These are phyloP conservation scores for Linnaemya vulpina DNA, from an alignment of 2,888 invertebrate species.

Conservation along the genomic window DNA sequence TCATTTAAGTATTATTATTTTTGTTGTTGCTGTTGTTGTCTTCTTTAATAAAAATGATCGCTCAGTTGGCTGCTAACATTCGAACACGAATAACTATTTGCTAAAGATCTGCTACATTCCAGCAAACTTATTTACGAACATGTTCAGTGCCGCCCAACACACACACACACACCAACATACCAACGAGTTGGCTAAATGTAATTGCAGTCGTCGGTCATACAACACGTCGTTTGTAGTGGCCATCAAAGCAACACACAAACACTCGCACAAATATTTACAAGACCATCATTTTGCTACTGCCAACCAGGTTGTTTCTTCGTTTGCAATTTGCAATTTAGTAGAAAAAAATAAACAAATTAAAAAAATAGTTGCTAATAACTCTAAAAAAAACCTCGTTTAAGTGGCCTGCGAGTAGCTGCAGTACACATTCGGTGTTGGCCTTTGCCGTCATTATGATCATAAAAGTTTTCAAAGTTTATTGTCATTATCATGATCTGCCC, in stretches of 20 bases:
- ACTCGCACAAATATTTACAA: slow-evolving; percentile 67
- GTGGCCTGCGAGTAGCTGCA: slow-evolving; percentile 9
- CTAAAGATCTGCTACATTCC: not conserved
- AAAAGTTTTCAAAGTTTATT: slow-evolving; percentile 32
- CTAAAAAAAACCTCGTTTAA: not conserved
- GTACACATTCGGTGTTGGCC: slow-evolving; percentile 12
- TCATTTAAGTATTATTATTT: slow-evolving; percentile 60
- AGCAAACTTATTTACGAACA: not conserved
- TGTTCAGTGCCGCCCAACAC: slow-evolving; percentile 49
- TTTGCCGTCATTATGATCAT: slow-evolving; percentile 26
- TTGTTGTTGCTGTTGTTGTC: too few species aligned
- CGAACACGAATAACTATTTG: slow-evolving; percentile 26
- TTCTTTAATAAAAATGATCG: not conserved
- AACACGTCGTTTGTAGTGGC: slow-evolving; percentile 21
- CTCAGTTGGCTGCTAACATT: slow-evolving; percentile 13
- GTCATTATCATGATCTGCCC: slow-evolving; percentile 21
- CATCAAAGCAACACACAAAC: slow-evolving; percentile 41
- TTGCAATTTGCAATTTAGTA: not conserved
- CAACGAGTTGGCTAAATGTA: too few species aligned
- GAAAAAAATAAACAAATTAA: not conserved
- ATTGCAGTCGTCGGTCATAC: slow-evolving; percentile 40
- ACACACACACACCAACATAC: not conserved
- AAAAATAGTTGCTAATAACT: slow-evolving; percentile 17
- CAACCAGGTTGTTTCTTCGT: not conserved
- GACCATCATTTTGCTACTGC: slow-evolving; percentile 67